Percentiles rank a stretch among this genome's conserved stretches.
These are phyloP conservation scores for Argopecten irradians DNA, from an alignment of 1,140 invertebrate species.

Conservation along the genomic window DNA sequence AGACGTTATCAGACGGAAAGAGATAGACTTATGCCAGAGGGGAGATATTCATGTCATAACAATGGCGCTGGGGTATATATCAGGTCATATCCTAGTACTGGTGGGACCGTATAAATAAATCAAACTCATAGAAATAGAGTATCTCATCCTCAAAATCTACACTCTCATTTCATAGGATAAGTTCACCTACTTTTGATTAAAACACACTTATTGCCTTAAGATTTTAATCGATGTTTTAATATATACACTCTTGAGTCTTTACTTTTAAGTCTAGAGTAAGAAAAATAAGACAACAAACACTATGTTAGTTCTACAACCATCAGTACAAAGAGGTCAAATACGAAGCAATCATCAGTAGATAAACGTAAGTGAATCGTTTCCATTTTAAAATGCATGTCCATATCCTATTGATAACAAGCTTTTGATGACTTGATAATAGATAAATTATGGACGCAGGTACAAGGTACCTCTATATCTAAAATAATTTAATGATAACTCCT, in stretches of 20 bases:
- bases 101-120: neutral
- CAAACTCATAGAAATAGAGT: neutral
- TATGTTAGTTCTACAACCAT: neutral
- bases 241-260: neutral
- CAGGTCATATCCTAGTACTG: neutral
- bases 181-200: neutral
- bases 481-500: too few species aligned
- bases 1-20: neutral
- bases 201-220: neutral
- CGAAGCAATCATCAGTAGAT: too few species aligned
- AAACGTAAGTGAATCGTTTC: too few species aligned
- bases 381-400: too few species aligned
- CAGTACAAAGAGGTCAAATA: neutral
- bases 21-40: slow-evolving; percentile 21
- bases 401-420: too few species aligned
- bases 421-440: too few species aligned
- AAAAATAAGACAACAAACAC: neutral
- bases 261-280: neutral
- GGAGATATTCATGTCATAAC: slow-evolving; percentile 17
- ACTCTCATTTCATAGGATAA: neutral
- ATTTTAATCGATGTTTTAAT: neutral
- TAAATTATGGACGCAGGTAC: too few species aligned
- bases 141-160: neutral
- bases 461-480: too few species aligned
- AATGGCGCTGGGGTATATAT: neutral